Conservation (phyloP, 2,113 vertebrate genomes). For the Mormyrus iriodes region DNA sequence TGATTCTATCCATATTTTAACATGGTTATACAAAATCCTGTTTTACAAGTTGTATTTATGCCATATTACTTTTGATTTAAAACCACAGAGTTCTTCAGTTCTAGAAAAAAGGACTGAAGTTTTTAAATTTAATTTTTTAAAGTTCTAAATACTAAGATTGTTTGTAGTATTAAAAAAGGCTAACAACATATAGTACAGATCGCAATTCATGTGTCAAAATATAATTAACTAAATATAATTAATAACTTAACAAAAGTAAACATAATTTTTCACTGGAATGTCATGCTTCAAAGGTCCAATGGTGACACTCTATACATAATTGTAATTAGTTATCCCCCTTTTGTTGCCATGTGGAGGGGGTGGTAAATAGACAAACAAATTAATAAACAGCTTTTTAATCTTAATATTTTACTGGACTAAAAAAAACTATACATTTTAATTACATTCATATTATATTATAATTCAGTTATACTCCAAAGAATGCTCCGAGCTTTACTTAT, state of each 20-base stretch:
- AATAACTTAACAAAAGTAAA: background rate
- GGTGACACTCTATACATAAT: background rate
- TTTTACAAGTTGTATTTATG: conserved; percentile 10
- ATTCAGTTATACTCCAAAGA: background rate
- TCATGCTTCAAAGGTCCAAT: background rate
- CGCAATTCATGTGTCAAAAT: background rate
- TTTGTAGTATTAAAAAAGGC: background rate
- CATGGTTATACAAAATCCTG: conserved; percentile 21
- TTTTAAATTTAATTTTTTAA: background rate
- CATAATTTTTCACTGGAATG: background rate
- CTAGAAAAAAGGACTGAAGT: background rate
- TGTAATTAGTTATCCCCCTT: background rate
- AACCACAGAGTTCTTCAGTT: background rate
- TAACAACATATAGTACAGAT: background rate
- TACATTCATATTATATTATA: background rate
- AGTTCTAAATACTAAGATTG: background rate
- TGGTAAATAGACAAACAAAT: background rate
- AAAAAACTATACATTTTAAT: background rate
- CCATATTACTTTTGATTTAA: background rate
- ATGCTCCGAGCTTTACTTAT: background rate
- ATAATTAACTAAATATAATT: background rate
- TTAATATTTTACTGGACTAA: background rate
- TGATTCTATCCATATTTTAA: conserved; percentile 33
- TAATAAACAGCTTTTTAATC: background rate
- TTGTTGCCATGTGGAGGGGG: background rate